Evolutionary conservation across 2,888 invertebrate genomes (phyloP), one percentile per base, ranked within the genome.

Genomic region (Pristionchus entomophagus): DNA sequence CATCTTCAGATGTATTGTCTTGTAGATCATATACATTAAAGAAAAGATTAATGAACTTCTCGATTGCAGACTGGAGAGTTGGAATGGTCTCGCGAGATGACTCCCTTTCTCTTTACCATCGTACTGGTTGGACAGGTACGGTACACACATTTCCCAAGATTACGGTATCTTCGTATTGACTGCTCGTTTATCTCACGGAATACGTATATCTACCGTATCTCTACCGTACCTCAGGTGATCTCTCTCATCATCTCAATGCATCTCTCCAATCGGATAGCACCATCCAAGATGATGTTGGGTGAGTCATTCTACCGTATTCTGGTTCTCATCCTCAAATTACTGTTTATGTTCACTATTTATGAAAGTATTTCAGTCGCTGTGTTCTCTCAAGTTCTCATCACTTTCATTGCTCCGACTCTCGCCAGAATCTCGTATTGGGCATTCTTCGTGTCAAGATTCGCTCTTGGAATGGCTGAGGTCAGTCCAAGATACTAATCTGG

Each of bases 381-480:
- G 41, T 56, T 85, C n/a, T 53, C 77, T 53, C 85, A 85, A 85
- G 77, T 77, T 19, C 22, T 77, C 56, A 56, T 85, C 26, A 53
- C 77, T 19, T 73, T 85, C 73, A n/a, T 77, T 17, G 73, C 85
- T 53, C 85, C 85, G 17, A 45, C 49, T 14, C 73, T 85, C 51
- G 73, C 85, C 6, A 6, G 56, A n/a, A 53, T 51, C n/a, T 85
- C 85, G 12, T 85, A 73, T n/a, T 85, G 85, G 85, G 35, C 85
- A 32, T 85, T 85, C 45, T 77, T 85, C 53, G 85, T 85, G 5
- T 17, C 73, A 0, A 14, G 85, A 45, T 77, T 85, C 38, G 73
- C 77, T 0, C 73, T 85, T n/a, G 85, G 85, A 51, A 73, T 85
- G 49, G 85, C 53, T 45, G 85, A 85, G 56, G 85, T 85, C 19